Evolutionary conservation across 2,797 vertebrate species (phyloP), one percentile per base, ranked within the genome.

Genomic region (Pristis pectinata): DNA sequence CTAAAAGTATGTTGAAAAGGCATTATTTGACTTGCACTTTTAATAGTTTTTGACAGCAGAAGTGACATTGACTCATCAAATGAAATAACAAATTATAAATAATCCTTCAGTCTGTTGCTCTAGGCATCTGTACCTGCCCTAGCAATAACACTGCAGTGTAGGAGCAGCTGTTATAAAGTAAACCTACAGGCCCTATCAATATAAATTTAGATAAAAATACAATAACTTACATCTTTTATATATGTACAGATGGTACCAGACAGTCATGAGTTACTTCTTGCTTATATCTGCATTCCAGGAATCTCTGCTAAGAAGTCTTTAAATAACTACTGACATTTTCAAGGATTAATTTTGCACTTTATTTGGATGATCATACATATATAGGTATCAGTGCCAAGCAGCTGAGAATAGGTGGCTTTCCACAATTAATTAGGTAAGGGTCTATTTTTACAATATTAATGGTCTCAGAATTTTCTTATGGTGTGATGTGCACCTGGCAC

Each of bases 1-100:
- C 30, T 59, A 91, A 22, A 91, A 72, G 19, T 64, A 41, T 24
- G 6, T 91, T 91, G 87, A 37, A 91, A 10, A n/a, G 2, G 0
- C n/a, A 64, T 37, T 91, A 8, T 22, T 8, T 41, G n/a, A 24
- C 41, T 64, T 67, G n/a, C 37, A 91, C 34, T 41, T 67, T 91
- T 91, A 91, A 91, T 10, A 67, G 59, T 7, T 91, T 91, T 91
- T 91, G 59, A 91, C 87, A 91, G 87, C 59, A 64, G 37, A 64
- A 67, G 59, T 67, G 59, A 91, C 87, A 61, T 61, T 91, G 87
- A 67, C 87, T 41, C 59, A 41, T 91, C n/a, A 91, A 67, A 91
- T n/a, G 87, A 37, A 91, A 91, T 67, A 41, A 37, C 87, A 91
- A 27, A 67, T 67, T 91, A 91, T 67, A 91, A 37, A 67, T 64